Evolutionary conservation across 1,140 invertebrate species (phyloP), one percentile per base, ranked within the genome.

Genomic region (Halictus rubicundus): DNA sequence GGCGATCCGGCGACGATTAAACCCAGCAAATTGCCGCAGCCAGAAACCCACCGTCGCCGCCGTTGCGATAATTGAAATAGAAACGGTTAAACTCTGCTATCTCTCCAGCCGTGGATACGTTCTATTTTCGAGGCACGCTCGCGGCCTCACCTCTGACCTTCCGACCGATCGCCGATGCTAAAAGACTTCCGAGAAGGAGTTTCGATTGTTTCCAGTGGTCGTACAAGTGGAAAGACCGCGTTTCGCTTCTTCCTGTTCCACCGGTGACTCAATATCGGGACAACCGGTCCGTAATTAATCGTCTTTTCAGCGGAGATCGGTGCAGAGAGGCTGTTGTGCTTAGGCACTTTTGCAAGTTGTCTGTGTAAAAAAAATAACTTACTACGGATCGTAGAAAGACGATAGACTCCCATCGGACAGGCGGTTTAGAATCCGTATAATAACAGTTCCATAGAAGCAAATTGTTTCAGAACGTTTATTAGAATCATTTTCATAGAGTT

Each of bases 111-210:
- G 37, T 39, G 52, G 57, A 49, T n/a, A 68, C 66, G 78, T 74
- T 79, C 78, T 71, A 79, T 79, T 79, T 79, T 68, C 78, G 49
- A 64, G 52, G 39, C 68, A 79, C 61, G 32, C 54, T 79, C 68
- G 69, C 10, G 19, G 70, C 12, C 27, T 74, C 42, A 74, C 78
- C 71, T 79, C 61, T 60, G 78, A 79, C 63, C 71, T 68, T 59
- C 37, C 70, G 52, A 74, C 37, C 77, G 63, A 79, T 57, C 59
- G 19, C 63, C 68, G 42, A 71, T 37, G 52, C 19, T 46, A 39
- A 66, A 70, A 74, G 42, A 54, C 61, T 74, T 74, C 72, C 61
- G 72, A 74, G 52, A 74, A 60, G 39, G 32, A 32, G 46, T 73
- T 49, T 65, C 23, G 42, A 75, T 66, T 66, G 32, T 57, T 66